These are phyloP conservation scores for Pteruthius melanotis DNA, from an alignment of 2,113 vertebrate species.

Conservation along the genomic window DNA sequence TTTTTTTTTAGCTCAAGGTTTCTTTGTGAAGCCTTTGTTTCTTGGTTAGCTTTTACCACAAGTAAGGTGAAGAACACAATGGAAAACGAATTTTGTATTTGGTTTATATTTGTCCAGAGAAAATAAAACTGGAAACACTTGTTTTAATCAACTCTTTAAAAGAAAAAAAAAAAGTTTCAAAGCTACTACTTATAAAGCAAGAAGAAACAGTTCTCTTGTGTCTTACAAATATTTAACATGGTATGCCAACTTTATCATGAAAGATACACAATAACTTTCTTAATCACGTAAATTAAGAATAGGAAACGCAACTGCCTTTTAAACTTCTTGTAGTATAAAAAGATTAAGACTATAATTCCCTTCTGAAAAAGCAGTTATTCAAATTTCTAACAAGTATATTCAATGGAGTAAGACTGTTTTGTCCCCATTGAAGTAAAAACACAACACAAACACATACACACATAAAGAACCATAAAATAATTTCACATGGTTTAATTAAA, in stretches of 20 bases:
- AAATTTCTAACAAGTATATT: neutral
- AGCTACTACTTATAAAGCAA: neutral
- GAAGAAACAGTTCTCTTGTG: neutral
- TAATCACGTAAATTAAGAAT: neutral
- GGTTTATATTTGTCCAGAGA: neutral
- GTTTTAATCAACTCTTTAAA: neutral
- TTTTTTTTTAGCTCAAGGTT: neutral
- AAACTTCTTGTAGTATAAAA: neutral
- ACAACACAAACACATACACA: neutral
- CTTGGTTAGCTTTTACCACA: neutral
- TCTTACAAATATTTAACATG: neutral
- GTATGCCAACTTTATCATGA: neutral
- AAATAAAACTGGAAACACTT: neutral
- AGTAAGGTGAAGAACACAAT: neutral
- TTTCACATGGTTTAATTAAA: neutral
- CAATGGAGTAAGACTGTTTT: neutral
- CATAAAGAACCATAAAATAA: neutral
- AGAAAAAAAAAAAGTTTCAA: neutral
- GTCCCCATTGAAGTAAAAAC: neutral
- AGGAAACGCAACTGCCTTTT: neutral
- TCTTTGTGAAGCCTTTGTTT: neutral
- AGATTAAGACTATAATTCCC: neutral
- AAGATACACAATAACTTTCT: neutral
- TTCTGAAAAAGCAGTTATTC: neutral
- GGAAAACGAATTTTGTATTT: neutral